Evolutionary conservation across 1,140 invertebrate genomes (phyloP), one percentile per base, ranked within the genome.

Genomic region (Drosophila chauvacae): DNA sequence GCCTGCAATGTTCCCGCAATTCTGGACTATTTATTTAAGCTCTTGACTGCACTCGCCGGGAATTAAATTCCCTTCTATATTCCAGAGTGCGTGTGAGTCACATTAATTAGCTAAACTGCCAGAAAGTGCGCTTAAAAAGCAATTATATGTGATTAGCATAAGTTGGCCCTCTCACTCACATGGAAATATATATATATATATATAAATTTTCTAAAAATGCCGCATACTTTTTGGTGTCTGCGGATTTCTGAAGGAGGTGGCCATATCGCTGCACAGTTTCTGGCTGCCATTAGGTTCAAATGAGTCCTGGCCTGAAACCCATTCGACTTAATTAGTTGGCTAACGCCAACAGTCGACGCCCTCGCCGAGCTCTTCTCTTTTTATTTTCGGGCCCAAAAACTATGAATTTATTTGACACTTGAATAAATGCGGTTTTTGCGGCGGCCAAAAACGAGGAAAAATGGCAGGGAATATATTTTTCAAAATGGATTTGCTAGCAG

Each of bases 401-500:
- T 88, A 91, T 91, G 88, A 91, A 91, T 91, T 91, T 91, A 91
- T 91, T 91, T 91, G 88, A 91, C 87, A 91, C 88, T 91, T 87
- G 87, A 91, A 91, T 91, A 91, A 91, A 81, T 91, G 88, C 83
- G 88, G 88, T 91, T 88, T 90, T 88, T 81, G 75, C 62, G 86
- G 75, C 37, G 42, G 61, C 74, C 72, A 77, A 77, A 86, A 72
- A 78, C 85, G 69, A 90, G 69, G 85, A 88, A 88, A 88, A 90
- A 90, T 90, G 78, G 48, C 71, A 66, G 86, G 56, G 77, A 73
- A 90, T 90, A 88, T 76, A 77, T 77, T 87, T 80, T 83, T 83
- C 74, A 62, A 74, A 80, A 68, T 51, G 77, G 47, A 77, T 81
- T 81, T 85, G 37, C 20, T n/a, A 58, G 28, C 60, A 61, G 78